Conservation (phyloP, 1,140 invertebrate genomes). For the Sinella curviseta region DNA sequence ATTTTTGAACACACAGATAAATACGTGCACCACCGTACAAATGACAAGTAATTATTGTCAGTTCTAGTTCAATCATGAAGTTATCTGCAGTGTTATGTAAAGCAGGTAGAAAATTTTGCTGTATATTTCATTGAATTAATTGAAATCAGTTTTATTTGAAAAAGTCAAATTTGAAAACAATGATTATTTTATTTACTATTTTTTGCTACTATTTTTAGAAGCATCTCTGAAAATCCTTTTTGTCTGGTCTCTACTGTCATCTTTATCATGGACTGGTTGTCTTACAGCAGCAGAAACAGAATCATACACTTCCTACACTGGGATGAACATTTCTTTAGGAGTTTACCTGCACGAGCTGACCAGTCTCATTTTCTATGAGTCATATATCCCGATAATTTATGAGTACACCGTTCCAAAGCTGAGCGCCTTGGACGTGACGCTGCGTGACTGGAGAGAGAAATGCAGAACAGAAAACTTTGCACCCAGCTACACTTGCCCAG, state of each 20-base stretch:
- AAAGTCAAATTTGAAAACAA: too few relatives aligned
- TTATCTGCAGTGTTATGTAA: background rate
- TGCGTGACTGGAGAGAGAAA: slow-evolving; percentile 40
- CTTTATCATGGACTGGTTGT: background rate
- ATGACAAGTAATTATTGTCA: too few relatives aligned
- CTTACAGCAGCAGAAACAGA: background rate
- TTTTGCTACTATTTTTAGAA: too few relatives aligned
- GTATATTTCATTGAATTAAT: too few relatives aligned
- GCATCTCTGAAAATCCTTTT: too few relatives aligned
- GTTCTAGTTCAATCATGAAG: background rate
- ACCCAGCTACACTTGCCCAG: slow-evolving; percentile 37
- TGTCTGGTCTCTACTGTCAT: background rate
- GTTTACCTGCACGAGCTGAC: slow-evolving; percentile 22
- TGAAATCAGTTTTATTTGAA: too few relatives aligned
- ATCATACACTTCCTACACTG: background rate
- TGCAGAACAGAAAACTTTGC: slow-evolving; percentile 36
- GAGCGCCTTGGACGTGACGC: slow-evolving; percentile 32
- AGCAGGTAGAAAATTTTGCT: too few relatives aligned
- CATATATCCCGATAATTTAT: slow-evolving; percentile 35
- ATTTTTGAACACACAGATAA: background rate
- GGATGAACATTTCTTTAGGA: slow-evolving; percentile 28
- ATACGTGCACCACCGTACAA: too few relatives aligned
- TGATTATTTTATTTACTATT: too few relatives aligned
- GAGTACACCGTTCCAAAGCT: slow-evolving; percentile 33
- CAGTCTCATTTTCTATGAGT: slow-evolving; percentile 31